Evolutionary conservation across 2,888 invertebrate species (phyloP), one percentile per base, ranked within the genome.

Genomic region (Mesopsocus fuscifrons): DNA sequence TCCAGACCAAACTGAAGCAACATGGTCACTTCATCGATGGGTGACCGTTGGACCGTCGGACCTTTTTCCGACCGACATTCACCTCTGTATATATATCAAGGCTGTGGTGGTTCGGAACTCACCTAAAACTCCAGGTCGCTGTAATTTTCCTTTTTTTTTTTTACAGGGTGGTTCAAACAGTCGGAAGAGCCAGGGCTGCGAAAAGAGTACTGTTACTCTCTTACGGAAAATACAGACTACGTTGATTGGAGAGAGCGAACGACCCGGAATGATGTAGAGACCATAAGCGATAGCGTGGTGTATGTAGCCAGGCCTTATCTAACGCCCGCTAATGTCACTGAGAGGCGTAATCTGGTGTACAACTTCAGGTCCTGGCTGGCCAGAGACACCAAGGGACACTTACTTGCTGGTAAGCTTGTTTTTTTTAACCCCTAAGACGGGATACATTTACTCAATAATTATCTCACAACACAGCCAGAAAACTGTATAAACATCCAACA

Each of bases 261-360:
- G 57, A 82, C 77, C 46, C 66, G 75, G 44, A 72, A 69, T 3
- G 70, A 67, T 43, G 67, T 68, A 52, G 68, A 74, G 51, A 61
- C 73, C 73, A 52, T 68, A 66, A 52, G 69, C 78, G 56, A 65
- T 72, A 50, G 81, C 80, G 65, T 89, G 41, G 72, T 91, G 49
- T 89, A 84, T 57, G 72, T 82, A 44, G 77, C 77, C 42, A 72
- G 74, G 55, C 77, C 84, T 3, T 88, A 83, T 58, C 65, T 79
- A 50, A 77, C 80, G 42, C 81, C 84, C 38, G 71, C 89, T 42
- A 78, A 77, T 57, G 82, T 89, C 21, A 85, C 89, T 0, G 89
- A 91, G 58, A 76, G 89, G 54, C 73, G 91, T 52, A 89, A 89
- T 60, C 63, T 89, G 53, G 79, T 83, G 17, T 89, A 88, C 66